phyloP scores from a whole-genome alignment of 2,888 invertebrate genomes.

The Noctua fimbriata region DNA sequence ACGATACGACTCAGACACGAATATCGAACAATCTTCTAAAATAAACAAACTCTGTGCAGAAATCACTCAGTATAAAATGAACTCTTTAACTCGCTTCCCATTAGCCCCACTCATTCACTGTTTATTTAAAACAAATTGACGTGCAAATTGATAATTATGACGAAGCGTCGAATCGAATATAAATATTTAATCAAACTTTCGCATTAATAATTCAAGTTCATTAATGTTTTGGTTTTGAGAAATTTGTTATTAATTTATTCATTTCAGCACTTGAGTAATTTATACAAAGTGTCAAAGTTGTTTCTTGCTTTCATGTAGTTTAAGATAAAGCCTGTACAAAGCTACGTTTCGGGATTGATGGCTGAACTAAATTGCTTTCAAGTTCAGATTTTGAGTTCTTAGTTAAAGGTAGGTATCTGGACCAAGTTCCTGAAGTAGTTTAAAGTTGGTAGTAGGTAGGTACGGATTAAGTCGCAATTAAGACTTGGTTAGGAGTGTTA shows the following conservation, averaged over 20 bases:
- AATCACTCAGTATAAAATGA: slow-evolving; percentile 24
- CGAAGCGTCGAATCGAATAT: slow-evolving; percentile 50
- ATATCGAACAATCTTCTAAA: slow-evolving; percentile 16
- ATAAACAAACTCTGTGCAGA: slow-evolving; percentile 26
- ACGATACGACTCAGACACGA: not conserved
- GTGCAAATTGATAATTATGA: slow-evolving; percentile 57
- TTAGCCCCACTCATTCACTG: slow-evolving; percentile 24
- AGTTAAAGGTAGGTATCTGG: slow-evolving; percentile 27
- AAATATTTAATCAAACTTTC: slow-evolving; percentile 57
- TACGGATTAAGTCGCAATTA: slow-evolving; percentile 6
- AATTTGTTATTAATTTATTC: slow-evolving; percentile 51
- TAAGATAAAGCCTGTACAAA: slow-evolving; percentile 6
- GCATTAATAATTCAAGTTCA: slow-evolving; percentile 61
- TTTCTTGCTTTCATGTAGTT: slow-evolving; percentile 25
- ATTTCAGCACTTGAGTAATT: slow-evolving; percentile 39
- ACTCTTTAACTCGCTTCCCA: slow-evolving; percentile 19
- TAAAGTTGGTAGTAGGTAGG: slow-evolving; percentile 34
- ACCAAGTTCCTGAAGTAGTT: slow-evolving; percentile 49
- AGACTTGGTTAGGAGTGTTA: not conserved
- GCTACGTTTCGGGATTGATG: slow-evolving; percentile 24
- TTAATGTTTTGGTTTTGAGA: slow-evolving; percentile 42
- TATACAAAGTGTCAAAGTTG: slow-evolving; percentile 40
- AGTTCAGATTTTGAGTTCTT: slow-evolving; percentile 37
- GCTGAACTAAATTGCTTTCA: slow-evolving; percentile 41
- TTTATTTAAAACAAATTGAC: slow-evolving; percentile 56